These are phyloP conservation scores for Leucozona laternaria DNA, from an alignment of 2,888 invertebrate species.

Conservation along the genomic window DNA sequence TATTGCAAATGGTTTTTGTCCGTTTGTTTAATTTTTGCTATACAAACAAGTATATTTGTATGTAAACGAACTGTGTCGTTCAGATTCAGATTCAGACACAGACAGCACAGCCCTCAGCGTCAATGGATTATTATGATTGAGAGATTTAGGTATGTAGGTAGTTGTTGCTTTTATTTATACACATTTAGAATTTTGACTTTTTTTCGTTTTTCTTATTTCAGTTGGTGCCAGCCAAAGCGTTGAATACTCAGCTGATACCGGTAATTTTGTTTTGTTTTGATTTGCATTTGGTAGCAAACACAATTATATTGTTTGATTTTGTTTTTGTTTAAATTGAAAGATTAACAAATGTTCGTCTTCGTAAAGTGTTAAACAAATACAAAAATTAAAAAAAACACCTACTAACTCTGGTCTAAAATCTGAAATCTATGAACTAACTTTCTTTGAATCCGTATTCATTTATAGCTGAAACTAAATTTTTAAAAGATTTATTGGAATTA, in stretches of 20 bases:
- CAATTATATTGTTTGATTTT: too few relatives aligned
- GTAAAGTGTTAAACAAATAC: too few relatives aligned
- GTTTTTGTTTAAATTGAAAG: too few relatives aligned
- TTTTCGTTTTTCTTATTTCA: constrained; percentile 28
- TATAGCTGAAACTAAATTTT: too few relatives aligned
- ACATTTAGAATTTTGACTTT: constrained; percentile 41
- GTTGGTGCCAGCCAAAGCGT: neutral
- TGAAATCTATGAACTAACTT: too few relatives aligned
- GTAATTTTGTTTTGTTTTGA: neutral
- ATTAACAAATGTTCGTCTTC: too few relatives aligned
- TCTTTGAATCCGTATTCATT: too few relatives aligned
- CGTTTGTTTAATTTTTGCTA: neutral
- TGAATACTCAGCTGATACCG: neutral
- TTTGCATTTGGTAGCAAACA: neutral
- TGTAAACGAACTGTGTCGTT: neutral
- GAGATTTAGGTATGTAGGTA: neutral
- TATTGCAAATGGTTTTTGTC: constrained; percentile 13
- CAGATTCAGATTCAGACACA: neutral
- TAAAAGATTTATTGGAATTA: too few relatives aligned
- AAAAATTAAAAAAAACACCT: too few relatives aligned
- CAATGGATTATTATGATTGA: neutral
- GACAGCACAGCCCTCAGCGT: neutral
- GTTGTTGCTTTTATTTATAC: constrained; percentile 4
- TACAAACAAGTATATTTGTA: neutral
- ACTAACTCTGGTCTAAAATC: too few relatives aligned